Percentiles rank a stretch among this genome's conserved stretches.
Conservation (phyloP, 1,140 invertebrate species). For the Calycopis cecrops region DNA sequence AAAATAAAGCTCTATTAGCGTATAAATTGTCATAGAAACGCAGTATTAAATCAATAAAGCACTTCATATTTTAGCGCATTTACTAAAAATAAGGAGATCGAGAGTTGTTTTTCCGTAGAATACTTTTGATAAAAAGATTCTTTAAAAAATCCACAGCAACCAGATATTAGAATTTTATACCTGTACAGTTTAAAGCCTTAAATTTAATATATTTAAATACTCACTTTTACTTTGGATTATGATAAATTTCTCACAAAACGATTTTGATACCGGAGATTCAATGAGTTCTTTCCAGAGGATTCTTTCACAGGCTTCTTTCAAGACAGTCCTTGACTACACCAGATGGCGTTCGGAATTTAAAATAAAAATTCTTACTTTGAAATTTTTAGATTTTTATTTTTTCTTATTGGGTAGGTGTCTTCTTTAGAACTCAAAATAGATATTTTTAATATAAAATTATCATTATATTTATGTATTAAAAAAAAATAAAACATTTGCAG, state of each 20-base stretch:
- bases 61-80: slow-evolving; percentile 36
- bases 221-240: slow-evolving; percentile 62
- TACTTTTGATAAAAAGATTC: background rate
- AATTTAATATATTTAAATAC: slow-evolving; percentile 47
- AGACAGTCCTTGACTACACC: slow-evolving; percentile 38
- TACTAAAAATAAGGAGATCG: slow-evolving; percentile 24
- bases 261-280: slow-evolving; percentile 73
- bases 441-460: no score
- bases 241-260: slow-evolving; percentile 69
- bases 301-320: slow-evolving; percentile 73
- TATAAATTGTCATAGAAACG: slow-evolving; percentile 50
- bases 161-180: background rate
- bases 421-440: no score
- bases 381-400: slow-evolving; percentile 14
- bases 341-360: slow-evolving; percentile 70
- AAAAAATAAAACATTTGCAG: no score
- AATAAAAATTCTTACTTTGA: slow-evolving; percentile 16
- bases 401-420: background rate
- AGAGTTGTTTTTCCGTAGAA: slow-evolving; percentile 16
- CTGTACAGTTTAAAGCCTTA: background rate
- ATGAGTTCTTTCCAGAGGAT: slow-evolving; percentile 73
- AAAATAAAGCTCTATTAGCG: background rate
- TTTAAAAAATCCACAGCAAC: background rate
- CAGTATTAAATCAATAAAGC: slow-evolving; percentile 58
- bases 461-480: no score